phyloP scores from a whole-genome alignment of 2,113 vertebrate genomes.

The Mustelus asterias region DNA sequence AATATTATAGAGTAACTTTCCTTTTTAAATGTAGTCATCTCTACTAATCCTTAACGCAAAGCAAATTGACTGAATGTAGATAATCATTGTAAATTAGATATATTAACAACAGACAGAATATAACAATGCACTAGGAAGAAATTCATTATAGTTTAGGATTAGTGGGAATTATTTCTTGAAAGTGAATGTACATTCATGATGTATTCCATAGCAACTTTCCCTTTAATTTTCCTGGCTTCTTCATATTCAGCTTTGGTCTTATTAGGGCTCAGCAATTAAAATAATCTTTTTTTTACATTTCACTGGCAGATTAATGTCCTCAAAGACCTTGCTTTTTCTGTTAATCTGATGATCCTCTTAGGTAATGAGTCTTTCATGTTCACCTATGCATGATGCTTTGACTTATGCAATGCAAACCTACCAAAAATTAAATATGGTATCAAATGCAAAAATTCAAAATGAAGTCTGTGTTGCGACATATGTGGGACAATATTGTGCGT shows the following conservation, averaged over 20 bases:
- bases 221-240: conserved; percentile 22
- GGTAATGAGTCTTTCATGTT: conserved; percentile 37
- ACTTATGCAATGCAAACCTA: neutral
- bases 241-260: conserved; percentile 11
- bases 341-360: conserved; percentile 36
- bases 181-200: conserved; percentile 17
- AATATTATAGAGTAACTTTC: neutral
- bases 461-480: neutral
- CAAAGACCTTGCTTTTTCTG: conserved; percentile 34
- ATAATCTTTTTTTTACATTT: conserved; percentile 36
- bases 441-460: neutral
- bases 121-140: conserved; percentile 33
- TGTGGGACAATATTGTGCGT: neutral
- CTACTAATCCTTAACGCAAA: conserved; percentile 30
- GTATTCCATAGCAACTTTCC: conserved; percentile 3
- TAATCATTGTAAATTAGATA: conserved; percentile 36
- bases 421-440: neutral
- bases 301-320: conserved; percentile 30
- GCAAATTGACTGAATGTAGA: conserved; percentile 34
- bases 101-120: conserved; percentile 35
- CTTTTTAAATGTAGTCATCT: conserved; percentile 30
- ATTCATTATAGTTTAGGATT: conserved; percentile 30
- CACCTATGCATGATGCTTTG: conserved; percentile 33
- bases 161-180: conserved; percentile 36
- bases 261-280: conserved; percentile 32